Percentiles rank a stretch among this genome's conserved stretches.
phyloP scores from a whole-genome alignment of 1,140 invertebrate genomes.

The Onthophagus taurus region DNA sequence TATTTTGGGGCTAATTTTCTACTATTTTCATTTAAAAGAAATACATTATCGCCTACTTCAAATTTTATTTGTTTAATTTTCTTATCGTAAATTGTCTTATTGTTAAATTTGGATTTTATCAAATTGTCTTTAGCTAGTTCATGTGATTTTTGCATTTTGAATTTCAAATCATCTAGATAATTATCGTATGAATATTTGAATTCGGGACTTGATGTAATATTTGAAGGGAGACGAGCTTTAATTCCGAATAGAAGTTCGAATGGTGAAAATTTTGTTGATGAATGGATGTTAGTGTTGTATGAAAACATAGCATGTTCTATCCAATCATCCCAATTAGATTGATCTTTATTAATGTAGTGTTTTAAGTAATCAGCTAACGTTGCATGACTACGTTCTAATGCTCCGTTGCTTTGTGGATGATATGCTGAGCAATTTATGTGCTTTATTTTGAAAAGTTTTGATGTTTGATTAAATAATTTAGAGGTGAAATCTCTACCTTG shows the following conservation, averaged over 20 bases:
- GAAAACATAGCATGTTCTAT: constrained; percentile 32
- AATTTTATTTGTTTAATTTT: constrained; percentile 16
- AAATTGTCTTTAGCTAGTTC: constrained; percentile 25
- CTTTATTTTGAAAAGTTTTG: constrained; percentile 28
- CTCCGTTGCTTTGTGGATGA: constrained; percentile 16
- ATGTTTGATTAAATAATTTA: constrained; percentile 21
- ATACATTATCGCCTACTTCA: constrained; percentile 21
- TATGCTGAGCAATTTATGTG: constrained; percentile 20
- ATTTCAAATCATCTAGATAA: constrained; percentile 20
- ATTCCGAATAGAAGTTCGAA: constrained; percentile 25
- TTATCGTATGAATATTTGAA: constrained; percentile 25
- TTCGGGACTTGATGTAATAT: constrained; percentile 13
- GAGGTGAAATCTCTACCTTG: constrained; percentile 30
- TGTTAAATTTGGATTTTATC: constrained; percentile 20
- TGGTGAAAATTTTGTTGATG: constrained; percentile 22
- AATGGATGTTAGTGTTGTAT: constrained; percentile 29
- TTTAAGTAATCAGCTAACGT: constrained; percentile 36
- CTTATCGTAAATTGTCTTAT: constrained; percentile 23
- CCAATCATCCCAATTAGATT: constrained; percentile 35
- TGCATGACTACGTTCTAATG: constrained; percentile 32
- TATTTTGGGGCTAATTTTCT: constrained; percentile 15
- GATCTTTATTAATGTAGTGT: constrained; percentile 33
- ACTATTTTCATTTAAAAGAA: constrained; percentile 12
- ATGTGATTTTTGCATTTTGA: constrained; percentile 24
- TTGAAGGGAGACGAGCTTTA: constrained; percentile 9